These are phyloP conservation scores for Hybognathus amarus DNA, from an alignment of 2,797 vertebrate species.

Conservation along the genomic window DNA sequence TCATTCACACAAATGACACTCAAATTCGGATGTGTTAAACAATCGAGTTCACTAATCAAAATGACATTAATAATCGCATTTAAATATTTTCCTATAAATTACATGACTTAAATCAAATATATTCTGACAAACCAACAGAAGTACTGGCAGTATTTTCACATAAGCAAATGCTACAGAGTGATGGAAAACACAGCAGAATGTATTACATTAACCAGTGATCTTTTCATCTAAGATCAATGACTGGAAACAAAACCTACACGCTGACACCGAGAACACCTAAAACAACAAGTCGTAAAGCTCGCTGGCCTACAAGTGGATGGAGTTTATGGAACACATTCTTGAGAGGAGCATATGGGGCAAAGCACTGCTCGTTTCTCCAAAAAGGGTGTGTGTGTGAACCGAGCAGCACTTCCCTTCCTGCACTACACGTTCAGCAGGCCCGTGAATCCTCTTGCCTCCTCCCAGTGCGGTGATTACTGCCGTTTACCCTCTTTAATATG, in stretches of 20 bases:
- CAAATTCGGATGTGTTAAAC: neutral
- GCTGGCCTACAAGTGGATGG: slow-evolving; percentile 27
- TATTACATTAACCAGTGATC: neutral
- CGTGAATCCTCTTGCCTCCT: slow-evolving; percentile 77
- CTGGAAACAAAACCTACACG: neutral
- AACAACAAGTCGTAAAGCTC: slow-evolving; percentile 12
- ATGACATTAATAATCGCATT: neutral
- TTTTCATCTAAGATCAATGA: slow-evolving; percentile 22
- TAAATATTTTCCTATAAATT: neutral
- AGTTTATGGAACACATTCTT: slow-evolving; percentile 44
- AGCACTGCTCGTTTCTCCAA: neutral
- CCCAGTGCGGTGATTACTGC: slow-evolving; percentile 80
- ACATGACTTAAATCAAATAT: neutral
- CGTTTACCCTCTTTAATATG: slow-evolving; percentile 85
- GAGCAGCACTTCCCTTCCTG: slow-evolving; percentile 25
- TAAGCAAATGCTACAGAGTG: neutral
- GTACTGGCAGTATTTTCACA: neutral
- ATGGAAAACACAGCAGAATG: neutral
- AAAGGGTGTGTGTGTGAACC: slow-evolving; percentile 23
- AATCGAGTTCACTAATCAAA: neutral
- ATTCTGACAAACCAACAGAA: neutral
- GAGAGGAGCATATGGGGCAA: slow-evolving; percentile 18
- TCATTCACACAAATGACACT: neutral
- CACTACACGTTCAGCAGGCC: slow-evolving; percentile 59
- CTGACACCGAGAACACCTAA: slow-evolving; percentile 33